Conservation (phyloP, 2,797 vertebrate species). For the Argentina silus region DNA sequence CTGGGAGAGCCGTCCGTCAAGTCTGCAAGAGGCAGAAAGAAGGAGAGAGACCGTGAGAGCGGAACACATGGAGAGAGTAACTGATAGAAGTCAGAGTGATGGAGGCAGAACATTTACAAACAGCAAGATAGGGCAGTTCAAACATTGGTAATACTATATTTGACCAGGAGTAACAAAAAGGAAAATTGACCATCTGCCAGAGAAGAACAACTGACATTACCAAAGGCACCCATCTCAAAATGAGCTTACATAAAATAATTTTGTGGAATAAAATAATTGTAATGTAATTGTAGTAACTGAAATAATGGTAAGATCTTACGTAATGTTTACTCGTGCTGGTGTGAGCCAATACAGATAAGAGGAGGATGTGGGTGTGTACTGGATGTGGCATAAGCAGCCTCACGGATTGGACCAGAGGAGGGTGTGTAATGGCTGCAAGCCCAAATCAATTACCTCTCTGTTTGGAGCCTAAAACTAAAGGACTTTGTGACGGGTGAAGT, state of each 20-base stretch:
- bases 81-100: no score
- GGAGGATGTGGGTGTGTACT: not conserved
- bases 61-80: not conserved
- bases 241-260: not conserved
- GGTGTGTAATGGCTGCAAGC: not conserved
- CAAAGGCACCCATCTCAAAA: not conserved
- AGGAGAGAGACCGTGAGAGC: not conserved
- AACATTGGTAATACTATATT: not conserved
- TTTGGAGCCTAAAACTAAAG: not conserved
- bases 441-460: not conserved
- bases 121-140: not conserved
- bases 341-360: not conserved
- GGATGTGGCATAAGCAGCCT: not conserved
- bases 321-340: not conserved
- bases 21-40: slow-evolving; percentile 69
- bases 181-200: no score
- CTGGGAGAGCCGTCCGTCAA: slow-evolving; percentile 77
- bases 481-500: not conserved
- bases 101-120: not conserved
- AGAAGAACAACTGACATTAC: not conserved
- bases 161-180: no score
- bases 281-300: no score
- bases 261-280: not conserved
- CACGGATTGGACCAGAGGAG: not conserved
- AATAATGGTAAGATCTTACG: not conserved